Evolutionary conservation across 2,113 vertebrate genomes (phyloP), one percentile per base, ranked within the genome.

Genomic region (Steatornis caripensis): DNA sequence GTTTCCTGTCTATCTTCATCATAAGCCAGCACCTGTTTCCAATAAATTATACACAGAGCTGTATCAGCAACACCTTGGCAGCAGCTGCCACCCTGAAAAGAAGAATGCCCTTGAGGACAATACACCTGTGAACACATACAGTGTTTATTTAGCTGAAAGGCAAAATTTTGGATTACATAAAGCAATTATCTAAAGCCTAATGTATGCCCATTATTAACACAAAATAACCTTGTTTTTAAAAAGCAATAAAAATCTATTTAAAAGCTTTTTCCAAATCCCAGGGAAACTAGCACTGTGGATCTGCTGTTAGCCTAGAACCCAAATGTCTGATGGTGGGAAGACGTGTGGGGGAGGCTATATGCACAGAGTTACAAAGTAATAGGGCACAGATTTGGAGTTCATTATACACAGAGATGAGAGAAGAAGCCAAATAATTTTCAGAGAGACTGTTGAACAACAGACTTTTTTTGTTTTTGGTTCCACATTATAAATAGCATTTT

Each of bases 71-170:
- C 98, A 98, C 98, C 98, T 98, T 98, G 96, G 97, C 97, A 97
- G 97, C 97, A 97, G 97, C 97, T 98, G 97, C 97, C 97, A 96
- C 96, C 97, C 96, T 82, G 97, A 98, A 97, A 97, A 96, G 96
- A 93, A n/a, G 90, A 97, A 98, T 97, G 97, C 98, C 98, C 97
- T 98, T 96, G 94, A 98, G 98, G 97, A 98, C 98, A 98, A 98
- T 98, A 97, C 98, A 98, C 98, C 98, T 98, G 98, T 98, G 98
- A 98, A 98, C 97, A 98, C 98, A 98, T 71, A 93, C 81, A 79
- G 53, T 98, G 98, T 98, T 98, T 98, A 96, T 97, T 98, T 98
- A 98, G 97, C 97, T 97, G 96, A 98, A 98, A 98, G 97, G 97
- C 97, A 97, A 98, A 98, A 98, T 94, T 97, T 97, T 62, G 96